A percentile compares a stretch with the other conserved stretches of the same genome.
Evolutionary conservation across 2,888 invertebrate species (phyloP).

Genomic region (Macaria notata): DNA sequence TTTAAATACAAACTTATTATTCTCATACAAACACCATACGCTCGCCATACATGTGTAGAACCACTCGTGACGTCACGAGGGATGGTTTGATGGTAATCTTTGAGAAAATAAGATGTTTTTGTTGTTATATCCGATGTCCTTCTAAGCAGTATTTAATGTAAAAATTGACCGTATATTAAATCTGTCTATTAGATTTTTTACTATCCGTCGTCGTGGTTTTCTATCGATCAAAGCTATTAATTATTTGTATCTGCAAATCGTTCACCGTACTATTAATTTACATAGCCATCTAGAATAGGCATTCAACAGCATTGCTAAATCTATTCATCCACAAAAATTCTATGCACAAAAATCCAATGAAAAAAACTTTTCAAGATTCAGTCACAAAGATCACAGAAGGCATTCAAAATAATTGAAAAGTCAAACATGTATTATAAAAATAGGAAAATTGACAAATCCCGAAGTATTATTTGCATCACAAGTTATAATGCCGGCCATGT

Average conservation of each 20-base stretch:
- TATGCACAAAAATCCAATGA: conserved; percentile 8
- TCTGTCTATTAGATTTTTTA: too few relatives aligned
- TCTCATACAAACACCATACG: conserved; percentile 31
- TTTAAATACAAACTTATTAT: conserved; percentile 55
- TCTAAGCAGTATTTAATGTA: too few relatives aligned
- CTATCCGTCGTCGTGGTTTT: too few relatives aligned
- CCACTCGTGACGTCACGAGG: conserved; percentile 20
- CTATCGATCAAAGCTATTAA: too few relatives aligned
- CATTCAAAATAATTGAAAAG: conserved; percentile 16
- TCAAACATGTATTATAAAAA: conserved; percentile 17
- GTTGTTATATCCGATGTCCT: too few relatives aligned
- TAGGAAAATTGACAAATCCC: conserved; percentile 2
- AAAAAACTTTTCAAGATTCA: conserved; percentile 1
- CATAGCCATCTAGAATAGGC: too few relatives aligned
- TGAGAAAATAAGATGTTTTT: conserved; percentile 17
- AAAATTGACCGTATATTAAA: too few relatives aligned
- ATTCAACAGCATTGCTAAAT: too few relatives aligned
- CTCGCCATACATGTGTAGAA: conserved; percentile 20
- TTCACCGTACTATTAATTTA: too few relatives aligned
- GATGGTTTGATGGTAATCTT: conserved; percentile 11
- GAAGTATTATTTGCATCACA: conserved; percentile 18
- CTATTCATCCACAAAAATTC: conserved; percentile 1
- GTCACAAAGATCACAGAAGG: conserved; percentile 12
- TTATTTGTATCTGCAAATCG: too few relatives aligned
- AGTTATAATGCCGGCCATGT: conserved; percentile 15